A percentile compares a stretch with the other conserved stretches of the same genome.
Evolutionary conservation across 2,113 vertebrate species (phyloP).

Genomic region (Oncorhynchus mykiss): DNA sequence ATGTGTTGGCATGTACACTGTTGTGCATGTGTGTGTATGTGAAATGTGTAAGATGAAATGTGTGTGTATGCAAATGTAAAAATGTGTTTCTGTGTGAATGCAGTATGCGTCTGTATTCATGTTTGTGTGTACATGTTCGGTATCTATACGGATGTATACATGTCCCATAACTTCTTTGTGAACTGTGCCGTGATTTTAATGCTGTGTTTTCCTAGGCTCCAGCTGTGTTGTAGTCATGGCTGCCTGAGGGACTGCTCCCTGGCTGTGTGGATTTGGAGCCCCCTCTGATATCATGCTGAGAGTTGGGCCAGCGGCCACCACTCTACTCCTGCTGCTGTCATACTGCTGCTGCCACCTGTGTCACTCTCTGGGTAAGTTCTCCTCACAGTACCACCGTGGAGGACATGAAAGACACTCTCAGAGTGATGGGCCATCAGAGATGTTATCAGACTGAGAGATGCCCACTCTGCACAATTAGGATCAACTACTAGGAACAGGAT

Average conservation of each 20-base stretch:
- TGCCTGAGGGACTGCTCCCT: conserved; percentile 40
- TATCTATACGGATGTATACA: not conserved
- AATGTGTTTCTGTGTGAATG: not conserved
- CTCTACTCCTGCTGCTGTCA: conserved; percentile 51
- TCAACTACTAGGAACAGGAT: not conserved
- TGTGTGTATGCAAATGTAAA: not conserved
- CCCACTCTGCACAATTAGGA: not conserved
- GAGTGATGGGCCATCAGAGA: not conserved
- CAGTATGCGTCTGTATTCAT: not conserved
- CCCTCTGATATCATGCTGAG: conserved; percentile 67
- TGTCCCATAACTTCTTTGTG: not conserved
- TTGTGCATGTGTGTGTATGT: not conserved
- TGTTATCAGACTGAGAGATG: not conserved
- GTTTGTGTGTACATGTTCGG: too few relatives aligned
- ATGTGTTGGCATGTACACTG: not conserved
- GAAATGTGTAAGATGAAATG: not conserved
- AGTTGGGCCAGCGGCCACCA: conserved; percentile 52
- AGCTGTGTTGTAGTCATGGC: conserved; percentile 33
- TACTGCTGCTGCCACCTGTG: conserved; percentile 65
- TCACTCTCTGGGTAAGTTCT: conserved; percentile 68
- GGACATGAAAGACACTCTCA: not conserved
- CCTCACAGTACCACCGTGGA: not conserved
- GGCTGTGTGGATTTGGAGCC: conserved; percentile 41
- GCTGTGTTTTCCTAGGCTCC: conserved; percentile 13
- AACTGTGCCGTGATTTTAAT: not conserved